These are phyloP conservation scores for Oscheius sp. DNA, from an alignment of 2,888 invertebrate species.

Conservation along the genomic window DNA sequence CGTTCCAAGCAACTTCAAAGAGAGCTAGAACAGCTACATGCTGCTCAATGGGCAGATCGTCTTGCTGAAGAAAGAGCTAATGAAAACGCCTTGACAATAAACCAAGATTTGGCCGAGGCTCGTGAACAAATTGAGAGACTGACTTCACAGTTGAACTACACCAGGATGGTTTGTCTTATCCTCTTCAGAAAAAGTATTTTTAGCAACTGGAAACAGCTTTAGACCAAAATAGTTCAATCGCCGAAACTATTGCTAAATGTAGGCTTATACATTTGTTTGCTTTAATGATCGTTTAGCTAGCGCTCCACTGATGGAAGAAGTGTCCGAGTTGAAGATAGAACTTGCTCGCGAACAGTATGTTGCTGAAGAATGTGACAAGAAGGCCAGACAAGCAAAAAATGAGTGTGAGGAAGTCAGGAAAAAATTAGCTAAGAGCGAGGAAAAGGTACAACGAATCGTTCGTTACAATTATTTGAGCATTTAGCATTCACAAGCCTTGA, in stretches of 20 bases:
- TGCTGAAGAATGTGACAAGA: constrained; percentile 37
- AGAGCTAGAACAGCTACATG: constrained; percentile 27
- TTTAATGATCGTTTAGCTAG: constrained; percentile 33
- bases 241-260: constrained; percentile 35
- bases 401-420: constrained; percentile 23
- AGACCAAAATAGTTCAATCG: constrained; percentile 17
- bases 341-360: constrained; percentile 29
- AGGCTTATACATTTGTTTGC: not conserved
- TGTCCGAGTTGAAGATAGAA: constrained; percentile 40
- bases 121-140: constrained; percentile 34
- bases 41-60: constrained; percentile 29
- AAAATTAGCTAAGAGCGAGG: constrained; percentile 11
- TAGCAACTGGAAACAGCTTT: constrained; percentile 22
- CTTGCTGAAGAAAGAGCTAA: constrained; percentile 41
- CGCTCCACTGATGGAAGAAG: constrained; percentile 42
- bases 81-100: constrained; percentile 36
- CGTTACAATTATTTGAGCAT: not conserved
- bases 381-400: constrained; percentile 21
- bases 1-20: constrained; percentile 2
- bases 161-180: constrained; percentile 19
- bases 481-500: constrained; percentile 10
- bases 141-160: constrained; percentile 25
- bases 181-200: not conserved
- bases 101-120: constrained; percentile 37
- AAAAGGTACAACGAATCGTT: constrained; percentile 27